These are phyloP conservation scores for Cosmorhoe ocellata DNA, from an alignment of 2,888 invertebrate genomes.

Conservation along the genomic window DNA sequence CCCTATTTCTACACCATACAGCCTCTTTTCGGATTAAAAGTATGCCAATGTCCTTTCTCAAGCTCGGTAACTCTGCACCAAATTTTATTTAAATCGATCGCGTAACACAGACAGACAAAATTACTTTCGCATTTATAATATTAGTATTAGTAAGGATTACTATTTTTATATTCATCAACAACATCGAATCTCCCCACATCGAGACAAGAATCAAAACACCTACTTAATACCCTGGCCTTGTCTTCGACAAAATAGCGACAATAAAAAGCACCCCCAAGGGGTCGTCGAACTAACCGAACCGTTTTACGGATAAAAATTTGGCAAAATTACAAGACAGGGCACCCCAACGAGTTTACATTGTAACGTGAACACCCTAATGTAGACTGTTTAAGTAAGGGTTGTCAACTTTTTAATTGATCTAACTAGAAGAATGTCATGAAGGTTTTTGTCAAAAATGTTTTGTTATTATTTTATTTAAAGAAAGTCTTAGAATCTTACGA, in stretches of 20 bases:
- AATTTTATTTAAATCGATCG: no score
- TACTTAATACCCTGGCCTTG: conserved; percentile 58
- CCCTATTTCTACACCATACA: no score
- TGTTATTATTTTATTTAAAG: no score
- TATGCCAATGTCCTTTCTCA: no score
- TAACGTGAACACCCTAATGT: conserved; percentile 80
- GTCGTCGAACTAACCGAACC: conserved; percentile 57
- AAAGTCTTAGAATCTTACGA: no score
- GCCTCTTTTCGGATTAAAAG: no score
- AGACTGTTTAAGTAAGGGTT: conserved; percentile 71
- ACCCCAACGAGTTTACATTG: conserved; percentile 77
- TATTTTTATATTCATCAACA: conserved; percentile 4
- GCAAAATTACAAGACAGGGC: conserved; percentile 77
- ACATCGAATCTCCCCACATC: conserved; percentile 22
- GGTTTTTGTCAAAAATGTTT: no score
- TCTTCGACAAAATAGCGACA: conserved; percentile 52
- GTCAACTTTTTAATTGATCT: conserved; percentile 27
- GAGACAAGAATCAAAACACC: conserved; percentile 56
- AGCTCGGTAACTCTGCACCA: no score
- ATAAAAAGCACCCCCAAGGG: conserved; percentile 56
- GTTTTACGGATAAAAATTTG: conserved; percentile 76
- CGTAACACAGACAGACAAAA: no score
- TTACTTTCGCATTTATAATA: no score
- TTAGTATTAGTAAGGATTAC: no score
- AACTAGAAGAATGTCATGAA: no score